Conservation (phyloP, 2,113 vertebrate genomes). For the Epinephelus moara region DNA sequence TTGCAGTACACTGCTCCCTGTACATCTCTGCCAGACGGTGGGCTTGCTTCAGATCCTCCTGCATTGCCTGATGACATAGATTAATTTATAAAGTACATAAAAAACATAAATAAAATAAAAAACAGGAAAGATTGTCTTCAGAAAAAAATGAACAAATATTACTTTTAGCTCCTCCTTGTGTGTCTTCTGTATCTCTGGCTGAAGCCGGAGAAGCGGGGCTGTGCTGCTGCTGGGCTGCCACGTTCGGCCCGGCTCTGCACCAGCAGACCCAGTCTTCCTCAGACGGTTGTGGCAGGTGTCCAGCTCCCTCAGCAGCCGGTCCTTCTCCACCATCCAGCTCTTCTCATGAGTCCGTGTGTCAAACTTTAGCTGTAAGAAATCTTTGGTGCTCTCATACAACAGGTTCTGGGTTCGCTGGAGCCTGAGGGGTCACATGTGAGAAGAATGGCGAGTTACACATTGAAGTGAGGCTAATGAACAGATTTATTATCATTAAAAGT, state of each 20-base stretch:
- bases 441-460: not conserved
- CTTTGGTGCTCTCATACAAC: conserved; percentile 92
- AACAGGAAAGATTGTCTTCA: not conserved
- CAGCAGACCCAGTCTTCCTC: conserved; percentile 58
- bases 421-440: conserved; percentile 73
- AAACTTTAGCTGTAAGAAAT: conserved; percentile 93
- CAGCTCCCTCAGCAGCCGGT: conserved; percentile 87
- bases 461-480: not conserved
- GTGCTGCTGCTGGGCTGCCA: conserved; percentile 50
- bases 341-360: conserved; percentile 90
- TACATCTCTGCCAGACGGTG: conserved; percentile 92
- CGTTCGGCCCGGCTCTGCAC: conserved; percentile 17
- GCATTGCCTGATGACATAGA: conserved; percentile 82
- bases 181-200: conserved; percentile 69
- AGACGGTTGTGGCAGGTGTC: conserved; percentile 78
- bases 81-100: not conserved
- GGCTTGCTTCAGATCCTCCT: conserved; percentile 90
- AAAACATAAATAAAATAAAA: too few relatives aligned
- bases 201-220: conserved; percentile 46
- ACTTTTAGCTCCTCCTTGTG: conserved; percentile 90
- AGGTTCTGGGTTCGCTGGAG: conserved; percentile 91
- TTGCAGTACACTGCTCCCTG: conserved; percentile 91
- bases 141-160: not conserved
- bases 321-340: conserved; percentile 95
- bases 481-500: not conserved